Percentiles rank a stretch among this genome's conserved stretches.
Evolutionary conservation across 2,113 vertebrate genomes (phyloP).

Genomic region (Misgurnus anguillicaudatus): DNA sequence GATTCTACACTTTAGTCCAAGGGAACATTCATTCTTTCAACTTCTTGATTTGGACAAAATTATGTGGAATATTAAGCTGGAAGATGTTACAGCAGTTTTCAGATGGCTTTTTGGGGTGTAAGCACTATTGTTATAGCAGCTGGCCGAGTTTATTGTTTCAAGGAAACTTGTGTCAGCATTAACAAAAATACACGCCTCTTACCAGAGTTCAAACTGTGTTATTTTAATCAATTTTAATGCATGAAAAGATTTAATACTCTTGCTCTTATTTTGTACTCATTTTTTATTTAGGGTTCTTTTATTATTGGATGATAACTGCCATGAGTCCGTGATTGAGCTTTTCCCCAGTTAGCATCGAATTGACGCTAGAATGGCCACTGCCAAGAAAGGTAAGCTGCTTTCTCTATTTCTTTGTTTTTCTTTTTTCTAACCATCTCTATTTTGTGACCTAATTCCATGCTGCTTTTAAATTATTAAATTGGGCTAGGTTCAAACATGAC

Average conservation of each 20-base stretch:
- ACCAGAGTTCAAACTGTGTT: background rate
- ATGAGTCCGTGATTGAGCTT: conserved; percentile 64
- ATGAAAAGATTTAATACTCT: background rate
- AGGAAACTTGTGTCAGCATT: conserved; percentile 24
- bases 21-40: too few relatives aligned
- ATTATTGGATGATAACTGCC: conserved; percentile 57
- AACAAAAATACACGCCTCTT: conserved; percentile 32
- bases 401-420: background rate
- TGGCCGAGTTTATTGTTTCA: conserved; percentile 49
- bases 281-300: conserved; percentile 56
- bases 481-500: too few relatives aligned
- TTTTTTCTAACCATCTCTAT: background rate
- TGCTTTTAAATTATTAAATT: too few relatives aligned
- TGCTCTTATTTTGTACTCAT: background rate
- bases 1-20: too few relatives aligned
- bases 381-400: conserved; percentile 71
- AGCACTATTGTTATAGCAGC: conserved; percentile 45
- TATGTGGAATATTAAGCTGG: too few relatives aligned
- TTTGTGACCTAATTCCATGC: too few relatives aligned
- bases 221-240: too few relatives aligned
- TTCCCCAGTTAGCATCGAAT: conserved; percentile 35
- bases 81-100: too few relatives aligned
- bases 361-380: conserved; percentile 68
- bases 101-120: conserved; percentile 47
- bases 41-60: too few relatives aligned